Conservation (phyloP, 2,113 vertebrate genomes). For the Cyphotilapia sp. region DNA sequence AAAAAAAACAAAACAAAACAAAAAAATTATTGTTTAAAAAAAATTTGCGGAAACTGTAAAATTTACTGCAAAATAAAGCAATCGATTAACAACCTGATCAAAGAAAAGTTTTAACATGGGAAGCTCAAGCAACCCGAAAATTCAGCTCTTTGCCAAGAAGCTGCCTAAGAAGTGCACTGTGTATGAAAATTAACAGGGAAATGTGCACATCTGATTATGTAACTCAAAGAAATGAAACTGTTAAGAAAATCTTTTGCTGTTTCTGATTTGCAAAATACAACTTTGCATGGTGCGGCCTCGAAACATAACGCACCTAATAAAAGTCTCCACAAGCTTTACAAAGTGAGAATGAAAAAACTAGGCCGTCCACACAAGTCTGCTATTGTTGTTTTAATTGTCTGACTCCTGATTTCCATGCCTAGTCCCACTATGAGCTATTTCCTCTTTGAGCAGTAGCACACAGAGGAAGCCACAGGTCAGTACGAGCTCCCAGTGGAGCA, state of each 20-base stretch:
- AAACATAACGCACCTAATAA: not conserved
- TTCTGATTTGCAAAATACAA: not conserved
- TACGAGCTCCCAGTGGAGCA: conserved; percentile 38
- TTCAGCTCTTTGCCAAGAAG: not conserved
- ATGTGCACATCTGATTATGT: not conserved
- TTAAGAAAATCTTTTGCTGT: not conserved
- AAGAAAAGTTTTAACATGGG: not conserved
- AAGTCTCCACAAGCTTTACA: not conserved
- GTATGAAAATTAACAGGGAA: not conserved
- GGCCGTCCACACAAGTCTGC: not conserved
- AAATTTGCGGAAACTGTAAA: not conserved
- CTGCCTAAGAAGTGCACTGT: not conserved
- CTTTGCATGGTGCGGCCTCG: not conserved
- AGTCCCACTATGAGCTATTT: conserved; percentile 21
- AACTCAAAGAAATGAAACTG: not conserved
- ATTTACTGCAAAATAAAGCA: not conserved
- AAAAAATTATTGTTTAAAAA: not conserved
- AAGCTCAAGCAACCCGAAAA: not conserved
- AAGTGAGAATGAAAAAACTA: not conserved
- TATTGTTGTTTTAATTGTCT: conserved; percentile 19
- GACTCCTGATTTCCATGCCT: conserved; percentile 17
- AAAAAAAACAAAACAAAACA: not conserved
- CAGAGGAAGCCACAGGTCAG: conserved; percentile 50
- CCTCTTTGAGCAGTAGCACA: conserved; percentile 28
- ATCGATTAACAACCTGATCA: not conserved